A percentile compares a stretch with the other conserved stretches of the same genome.
phyloP scores from a whole-genome alignment of 1,140 invertebrate species.

The Ditylenchus dipsaci region DNA sequence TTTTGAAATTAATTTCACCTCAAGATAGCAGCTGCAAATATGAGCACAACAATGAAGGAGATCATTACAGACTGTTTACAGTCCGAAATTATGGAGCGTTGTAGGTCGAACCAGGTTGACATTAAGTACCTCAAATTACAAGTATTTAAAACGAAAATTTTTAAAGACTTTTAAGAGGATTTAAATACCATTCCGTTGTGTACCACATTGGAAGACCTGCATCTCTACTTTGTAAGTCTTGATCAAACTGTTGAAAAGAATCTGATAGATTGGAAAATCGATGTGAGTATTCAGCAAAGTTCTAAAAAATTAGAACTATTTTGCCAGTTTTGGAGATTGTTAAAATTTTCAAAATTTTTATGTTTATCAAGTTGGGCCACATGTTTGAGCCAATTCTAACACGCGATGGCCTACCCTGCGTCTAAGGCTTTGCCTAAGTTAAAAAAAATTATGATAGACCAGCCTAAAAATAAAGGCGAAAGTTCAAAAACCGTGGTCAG shows the following conservation, averaged over 20 bases:
- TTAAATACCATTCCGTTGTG: slow-evolving; percentile 49
- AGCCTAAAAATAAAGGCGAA: too few relatives aligned
- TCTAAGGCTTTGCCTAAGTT: too few relatives aligned
- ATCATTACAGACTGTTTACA: slow-evolving; percentile 44
- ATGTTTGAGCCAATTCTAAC: too few relatives aligned
- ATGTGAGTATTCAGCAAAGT: slow-evolving; percentile 54
- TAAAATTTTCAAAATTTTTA: too few relatives aligned
- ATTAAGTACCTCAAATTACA: slow-evolving; percentile 30
- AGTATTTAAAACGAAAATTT: not conserved
- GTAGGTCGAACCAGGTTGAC: slow-evolving; percentile 57
- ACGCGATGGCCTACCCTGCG: too few relatives aligned
- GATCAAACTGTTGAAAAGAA: slow-evolving; percentile 44
- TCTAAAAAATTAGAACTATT: not conserved
- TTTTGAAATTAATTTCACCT: slow-evolving; percentile 18
- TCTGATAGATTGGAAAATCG: slow-evolving; percentile 53
- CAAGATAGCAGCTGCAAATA: slow-evolving; percentile 46
- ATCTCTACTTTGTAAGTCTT: slow-evolving; percentile 7
- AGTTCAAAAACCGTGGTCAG: too few relatives aligned
- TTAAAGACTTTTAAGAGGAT: not conserved
- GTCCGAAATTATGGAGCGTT: slow-evolving; percentile 50
- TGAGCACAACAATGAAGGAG: slow-evolving; percentile 48
- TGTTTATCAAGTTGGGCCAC: too few relatives aligned
- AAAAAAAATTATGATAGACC: too few relatives aligned
- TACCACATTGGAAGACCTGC: slow-evolving; percentile 42
- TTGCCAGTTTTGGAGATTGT: too few relatives aligned